Conservation (phyloP, 2,797 vertebrate species). For the Morus bassanus region DNA sequence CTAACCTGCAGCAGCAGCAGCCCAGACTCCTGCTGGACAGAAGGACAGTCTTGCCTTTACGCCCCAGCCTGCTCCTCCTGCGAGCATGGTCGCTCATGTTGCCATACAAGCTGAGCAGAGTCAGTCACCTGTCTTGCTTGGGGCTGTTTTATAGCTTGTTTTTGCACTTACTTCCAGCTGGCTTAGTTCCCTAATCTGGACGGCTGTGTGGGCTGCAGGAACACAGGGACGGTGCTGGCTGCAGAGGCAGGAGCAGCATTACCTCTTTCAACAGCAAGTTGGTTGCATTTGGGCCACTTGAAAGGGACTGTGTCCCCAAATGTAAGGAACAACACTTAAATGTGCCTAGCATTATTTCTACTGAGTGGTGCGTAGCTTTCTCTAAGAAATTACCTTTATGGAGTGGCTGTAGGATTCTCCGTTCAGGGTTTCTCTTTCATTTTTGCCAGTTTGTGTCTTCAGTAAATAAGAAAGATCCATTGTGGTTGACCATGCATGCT, state of each 20-base stretch:
- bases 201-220: not conserved
- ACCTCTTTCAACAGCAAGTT: not conserved
- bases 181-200: not conserved
- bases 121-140: not conserved
- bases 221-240: not conserved
- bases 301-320: not conserved
- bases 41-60: not conserved
- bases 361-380: not conserved
- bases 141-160: not conserved
- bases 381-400: not conserved
- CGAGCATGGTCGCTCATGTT: fast-evolving
- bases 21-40: not conserved
- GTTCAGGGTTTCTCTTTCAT: not conserved
- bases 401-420: not conserved
- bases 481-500: fast-evolving
- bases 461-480: not conserved
- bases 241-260: not conserved
- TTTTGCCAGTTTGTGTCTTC: not conserved
- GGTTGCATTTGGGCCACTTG: not conserved
- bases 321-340: not conserved
- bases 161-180: not conserved
- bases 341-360: not conserved
- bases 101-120: not conserved
- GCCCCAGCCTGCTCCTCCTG: not conserved
- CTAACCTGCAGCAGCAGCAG: not conserved